A percentile compares a stretch with the other conserved stretches of the same genome.
phyloP scores from a whole-genome alignment of 2,888 invertebrate genomes.

The Branchellion lobata region DNA sequence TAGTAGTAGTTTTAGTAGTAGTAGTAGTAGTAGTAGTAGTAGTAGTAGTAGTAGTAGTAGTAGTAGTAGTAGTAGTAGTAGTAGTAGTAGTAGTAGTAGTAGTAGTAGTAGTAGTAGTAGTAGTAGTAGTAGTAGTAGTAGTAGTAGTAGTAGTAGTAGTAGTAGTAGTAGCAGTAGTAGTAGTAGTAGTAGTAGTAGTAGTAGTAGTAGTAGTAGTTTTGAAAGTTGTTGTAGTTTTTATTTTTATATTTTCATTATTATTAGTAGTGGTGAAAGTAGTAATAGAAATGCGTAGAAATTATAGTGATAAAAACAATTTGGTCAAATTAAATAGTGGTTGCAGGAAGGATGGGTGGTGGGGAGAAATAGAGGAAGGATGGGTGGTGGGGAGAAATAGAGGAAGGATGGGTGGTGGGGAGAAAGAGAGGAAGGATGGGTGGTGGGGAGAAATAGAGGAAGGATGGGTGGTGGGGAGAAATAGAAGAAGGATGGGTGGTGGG shows the following conservation, averaged over 20 bases:
- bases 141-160: conserved; percentile 21
- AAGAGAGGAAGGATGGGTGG: no score
- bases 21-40: conserved; percentile 26
- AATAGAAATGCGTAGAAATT: neutral
- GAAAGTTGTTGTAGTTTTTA: no score
- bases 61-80: conserved; percentile 29
- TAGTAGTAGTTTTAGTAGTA: conserved; percentile 23
- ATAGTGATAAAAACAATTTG: no score
- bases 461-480: no score
- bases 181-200: conserved; percentile 24
- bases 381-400: no score
- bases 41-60: conserved; percentile 29
- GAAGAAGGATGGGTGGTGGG: no score
- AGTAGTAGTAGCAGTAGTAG: conserved; percentile 13
- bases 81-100: conserved; percentile 27
- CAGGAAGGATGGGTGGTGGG: no score
- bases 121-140: conserved; percentile 29
- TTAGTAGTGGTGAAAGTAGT: neutral
- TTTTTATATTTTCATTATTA: no score
- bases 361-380: no score
- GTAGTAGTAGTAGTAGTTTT: conserved; percentile 27
- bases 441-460: no score
- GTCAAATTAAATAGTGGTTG: no score
- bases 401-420: no score
- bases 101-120: conserved; percentile 27